A percentile compares a stretch with the other conserved stretches of the same genome.
These are phyloP conservation scores for Proales similis DNA, from an alignment of 1,140 invertebrate species.

Conservation along the genomic window DNA sequence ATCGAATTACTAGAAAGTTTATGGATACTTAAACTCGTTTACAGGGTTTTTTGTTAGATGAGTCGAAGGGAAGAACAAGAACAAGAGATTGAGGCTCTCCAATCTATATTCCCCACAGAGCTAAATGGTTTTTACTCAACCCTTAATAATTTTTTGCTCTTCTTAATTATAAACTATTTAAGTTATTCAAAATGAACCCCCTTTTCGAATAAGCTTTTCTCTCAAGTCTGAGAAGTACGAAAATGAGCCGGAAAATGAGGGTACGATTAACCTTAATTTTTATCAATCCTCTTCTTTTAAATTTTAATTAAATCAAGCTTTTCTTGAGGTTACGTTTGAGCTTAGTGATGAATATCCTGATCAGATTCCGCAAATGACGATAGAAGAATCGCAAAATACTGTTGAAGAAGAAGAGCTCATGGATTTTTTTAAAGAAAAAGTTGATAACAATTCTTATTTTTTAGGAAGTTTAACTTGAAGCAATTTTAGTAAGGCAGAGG, in stretches of 20 bases:
- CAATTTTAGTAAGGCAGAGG: constrained; percentile 60
- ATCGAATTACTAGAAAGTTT: neutral
- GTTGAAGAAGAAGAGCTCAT: constrained; percentile 61
- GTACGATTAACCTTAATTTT: constrained; percentile 44
- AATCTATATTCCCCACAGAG: constrained; percentile 27
- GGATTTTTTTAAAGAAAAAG: constrained; percentile 62
- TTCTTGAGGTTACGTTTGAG: constrained; percentile 68
- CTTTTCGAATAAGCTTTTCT: constrained; percentile 43
- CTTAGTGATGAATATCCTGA: constrained; percentile 82
- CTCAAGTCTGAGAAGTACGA: constrained; percentile 70
- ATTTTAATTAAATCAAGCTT: constrained; percentile 40
- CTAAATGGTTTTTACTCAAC: neutral
- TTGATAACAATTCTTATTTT: constrained; percentile 46
- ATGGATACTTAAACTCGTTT: neutral
- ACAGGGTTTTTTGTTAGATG: constrained; percentile 14
- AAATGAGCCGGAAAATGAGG: constrained; percentile 57
- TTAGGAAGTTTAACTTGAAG: neutral
- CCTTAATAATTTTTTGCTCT: neutral
- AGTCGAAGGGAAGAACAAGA: constrained; percentile 30
- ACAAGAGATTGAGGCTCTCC: constrained; percentile 28
- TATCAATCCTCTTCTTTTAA: constrained; percentile 32
- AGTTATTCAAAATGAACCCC: constrained; percentile 27
- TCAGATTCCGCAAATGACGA: constrained; percentile 68
- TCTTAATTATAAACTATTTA: neutral
- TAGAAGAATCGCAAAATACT: constrained; percentile 71